These are phyloP conservation scores for Neosilurus hyrtlii DNA, from an alignment of 2,797 vertebrate genomes.

Conservation along the genomic window DNA sequence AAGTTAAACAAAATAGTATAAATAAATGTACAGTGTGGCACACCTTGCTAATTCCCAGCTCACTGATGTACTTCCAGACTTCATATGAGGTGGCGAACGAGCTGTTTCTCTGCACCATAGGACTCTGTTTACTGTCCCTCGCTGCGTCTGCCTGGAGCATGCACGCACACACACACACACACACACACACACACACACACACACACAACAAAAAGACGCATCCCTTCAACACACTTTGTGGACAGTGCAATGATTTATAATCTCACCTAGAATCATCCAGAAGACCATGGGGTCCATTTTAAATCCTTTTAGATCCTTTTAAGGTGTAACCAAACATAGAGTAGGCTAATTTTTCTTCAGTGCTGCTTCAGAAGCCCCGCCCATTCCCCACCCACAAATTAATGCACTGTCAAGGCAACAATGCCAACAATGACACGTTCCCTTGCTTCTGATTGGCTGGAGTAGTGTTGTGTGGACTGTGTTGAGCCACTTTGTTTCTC, in stretches of 20 bases:
- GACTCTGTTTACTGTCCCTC: conserved; percentile 90
- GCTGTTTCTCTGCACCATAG: conserved; percentile 94
- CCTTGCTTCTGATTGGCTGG: too few relatives aligned
- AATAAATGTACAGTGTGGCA: neutral
- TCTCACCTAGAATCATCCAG: neutral
- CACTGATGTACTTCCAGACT: conserved; percentile 98
- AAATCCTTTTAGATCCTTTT: neutral
- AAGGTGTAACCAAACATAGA: neutral
- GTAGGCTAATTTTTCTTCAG: too few relatives aligned
- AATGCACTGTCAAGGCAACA: too few relatives aligned
- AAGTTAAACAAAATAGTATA: neutral
- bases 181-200: neutral
- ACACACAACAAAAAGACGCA: neutral
- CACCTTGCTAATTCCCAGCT: conserved; percentile 95
- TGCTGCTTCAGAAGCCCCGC: too few relatives aligned
- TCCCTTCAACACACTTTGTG: neutral
- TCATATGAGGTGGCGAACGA: conserved; percentile 94
- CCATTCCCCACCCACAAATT: too few relatives aligned
- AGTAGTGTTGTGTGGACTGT: too few relatives aligned
- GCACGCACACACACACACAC: neutral
- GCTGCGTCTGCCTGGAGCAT: conserved; percentile 83
- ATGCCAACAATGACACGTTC: too few relatives aligned
- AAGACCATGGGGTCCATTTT: neutral
- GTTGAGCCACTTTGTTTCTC: too few relatives aligned
- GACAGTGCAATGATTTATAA: neutral